Base-by-base conservation (phyloP, 2,888 invertebrate genomes). In the Sicus ferrugineus region DNA sequence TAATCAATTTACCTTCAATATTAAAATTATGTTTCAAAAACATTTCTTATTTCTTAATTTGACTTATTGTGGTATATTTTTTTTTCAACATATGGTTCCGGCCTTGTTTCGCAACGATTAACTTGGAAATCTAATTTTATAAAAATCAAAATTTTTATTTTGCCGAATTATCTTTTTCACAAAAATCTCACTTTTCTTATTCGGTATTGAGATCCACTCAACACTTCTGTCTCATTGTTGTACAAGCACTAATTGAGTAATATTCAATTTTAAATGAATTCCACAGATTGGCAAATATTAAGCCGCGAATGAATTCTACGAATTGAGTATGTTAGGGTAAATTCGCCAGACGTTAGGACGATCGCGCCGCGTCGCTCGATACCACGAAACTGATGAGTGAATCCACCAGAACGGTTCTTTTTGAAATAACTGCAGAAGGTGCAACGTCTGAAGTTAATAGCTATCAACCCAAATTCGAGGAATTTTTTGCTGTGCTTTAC, bases 381-480 rank as follows among this genome's bases (percentile, higher is more conserved):
- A 66, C 72, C 65, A 50, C 73, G 76, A 74, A 77, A 82, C 82
- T 82, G 80, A 79, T 76, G 73, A 69, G 74, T 69, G 28, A 68
- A 66, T 42, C 31, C 76, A 69, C 58, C 66, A 67, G 56, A 72
- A 74, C 67, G 58, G 70, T 67, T 75, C 76, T 77, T 82, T 76
- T 78, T 81, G 74, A 81, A 81, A 78, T 75, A 73, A 76, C 75
- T 74, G n/a, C n/a, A 71, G 68, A 73, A 82, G 79, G 76, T 81
- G 76, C 81, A 75, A 77, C 81, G 46, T 31, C 69, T 67, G 50
- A 54, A 64, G 71, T 68, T 75, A 67, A 66, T 21, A 34, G 52
- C n/a, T 23, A n/a, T 48, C 76, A 81, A 77, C 81, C 80, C 77
- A 81, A 68, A 78, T 81, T 70, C 58, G 34, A 67, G 69, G 73